These are phyloP conservation scores for Ornithorhynchus anatinus DNA, from an alignment of 2,113 vertebrate species.

Conservation along the genomic window DNA sequence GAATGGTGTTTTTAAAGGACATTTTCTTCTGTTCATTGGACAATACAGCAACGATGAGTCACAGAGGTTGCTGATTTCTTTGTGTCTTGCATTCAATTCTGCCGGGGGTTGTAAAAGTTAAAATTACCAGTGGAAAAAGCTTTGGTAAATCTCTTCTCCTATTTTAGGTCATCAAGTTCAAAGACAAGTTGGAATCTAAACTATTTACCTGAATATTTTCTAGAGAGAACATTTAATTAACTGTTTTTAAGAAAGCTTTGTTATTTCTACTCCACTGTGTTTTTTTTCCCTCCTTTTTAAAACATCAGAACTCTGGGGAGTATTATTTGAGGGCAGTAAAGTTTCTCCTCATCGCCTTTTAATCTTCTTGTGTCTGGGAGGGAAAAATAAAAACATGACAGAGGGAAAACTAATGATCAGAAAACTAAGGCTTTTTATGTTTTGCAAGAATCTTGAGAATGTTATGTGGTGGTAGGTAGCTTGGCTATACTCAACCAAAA, in stretches of 20 bases:
- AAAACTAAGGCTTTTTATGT: too few relatives aligned
- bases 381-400: too few relatives aligned
- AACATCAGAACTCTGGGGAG: neutral
- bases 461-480: too few relatives aligned
- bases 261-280: neutral
- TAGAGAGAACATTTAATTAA: neutral
- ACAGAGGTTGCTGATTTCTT: neutral
- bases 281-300: slow-evolving; percentile 4
- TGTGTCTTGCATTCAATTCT: slow-evolving; percentile 24
- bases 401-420: too few relatives aligned
- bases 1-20: slow-evolving; percentile 16
- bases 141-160: neutral
- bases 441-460: too few relatives aligned
- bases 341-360: too few relatives aligned
- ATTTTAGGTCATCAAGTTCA: neutral
- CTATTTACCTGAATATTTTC: neutral
- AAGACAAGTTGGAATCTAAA: slow-evolving; percentile 14
- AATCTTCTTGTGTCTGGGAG: too few relatives aligned
- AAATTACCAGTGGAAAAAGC: neutral
- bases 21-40: slow-evolving; percentile 14
- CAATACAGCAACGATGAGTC: neutral
- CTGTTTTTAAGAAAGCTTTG: neutral
- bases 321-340: too few relatives aligned
- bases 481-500: too few relatives aligned
- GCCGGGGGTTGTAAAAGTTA: neutral